Percentiles rank a stretch among this genome's conserved stretches.
Evolutionary conservation across 2,888 invertebrate species (phyloP).

Genomic region (Acronicta leporina): DNA sequence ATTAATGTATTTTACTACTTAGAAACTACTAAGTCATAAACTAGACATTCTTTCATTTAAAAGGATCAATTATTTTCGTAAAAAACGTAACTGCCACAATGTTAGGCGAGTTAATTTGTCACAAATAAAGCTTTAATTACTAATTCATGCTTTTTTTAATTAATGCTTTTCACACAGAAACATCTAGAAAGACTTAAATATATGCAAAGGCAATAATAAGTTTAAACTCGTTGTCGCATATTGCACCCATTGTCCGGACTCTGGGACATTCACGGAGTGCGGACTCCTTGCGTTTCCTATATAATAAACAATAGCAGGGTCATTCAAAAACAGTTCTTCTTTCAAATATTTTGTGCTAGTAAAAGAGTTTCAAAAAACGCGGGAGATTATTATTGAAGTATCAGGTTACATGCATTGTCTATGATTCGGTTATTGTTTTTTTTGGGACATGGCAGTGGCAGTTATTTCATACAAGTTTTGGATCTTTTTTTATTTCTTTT

Average conservation of each 20-base stretch:
- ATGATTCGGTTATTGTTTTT: conserved; percentile 45
- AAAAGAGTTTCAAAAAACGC: conserved; percentile 42
- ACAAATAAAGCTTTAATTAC: background rate
- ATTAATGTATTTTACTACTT: too few species aligned
- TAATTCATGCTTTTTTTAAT: background rate
- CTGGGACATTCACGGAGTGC: conserved; percentile 13
- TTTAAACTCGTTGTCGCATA: conserved; percentile 23
- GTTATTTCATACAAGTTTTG: conserved; percentile 21
- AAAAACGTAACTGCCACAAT: too few species aligned
- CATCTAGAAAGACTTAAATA: conserved; percentile 15
- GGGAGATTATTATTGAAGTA: conserved; percentile 17
- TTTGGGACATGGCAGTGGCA: conserved; percentile 11
- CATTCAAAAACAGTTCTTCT: conserved; percentile 41
- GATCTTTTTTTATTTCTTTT: background rate
- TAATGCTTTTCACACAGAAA: background rate
- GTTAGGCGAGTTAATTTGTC: too few species aligned
- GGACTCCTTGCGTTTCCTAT: conserved; percentile 39
- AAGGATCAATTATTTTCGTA: too few species aligned
- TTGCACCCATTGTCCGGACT: conserved; percentile 23
- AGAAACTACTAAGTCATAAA: too few species aligned
- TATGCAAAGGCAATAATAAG: conserved; percentile 24
- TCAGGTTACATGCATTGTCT: conserved; percentile 50
- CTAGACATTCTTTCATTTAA: too few species aligned
- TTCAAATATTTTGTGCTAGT: conserved; percentile 17
- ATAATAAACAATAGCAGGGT: conserved; percentile 56